These are phyloP conservation scores for Pteronotus mesoamericanus DNA, from an alignment of 2,797 vertebrate species.

Conservation along the genomic window DNA sequence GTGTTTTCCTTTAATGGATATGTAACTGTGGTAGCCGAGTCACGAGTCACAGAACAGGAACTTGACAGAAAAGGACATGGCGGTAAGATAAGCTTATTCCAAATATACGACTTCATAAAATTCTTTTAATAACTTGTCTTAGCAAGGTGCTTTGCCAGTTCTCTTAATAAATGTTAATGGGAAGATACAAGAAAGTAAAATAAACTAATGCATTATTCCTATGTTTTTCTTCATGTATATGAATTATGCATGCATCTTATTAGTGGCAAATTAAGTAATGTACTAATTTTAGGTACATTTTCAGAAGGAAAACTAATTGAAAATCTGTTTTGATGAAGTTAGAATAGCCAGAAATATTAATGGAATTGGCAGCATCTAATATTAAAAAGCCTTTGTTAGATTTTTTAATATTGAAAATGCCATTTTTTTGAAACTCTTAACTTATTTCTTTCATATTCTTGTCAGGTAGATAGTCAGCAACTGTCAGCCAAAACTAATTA, in stretches of 20 bases:
- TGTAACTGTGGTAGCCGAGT: conserved; percentile 70
- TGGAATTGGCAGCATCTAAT: conserved; percentile 1
- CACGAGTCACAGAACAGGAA: conserved; percentile 71
- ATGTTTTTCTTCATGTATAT: conserved; percentile 59
- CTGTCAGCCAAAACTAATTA: conserved; percentile 50
- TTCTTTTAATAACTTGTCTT: conserved; percentile 60
- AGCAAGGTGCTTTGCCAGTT: conserved; percentile 37
- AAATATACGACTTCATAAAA: conserved; percentile 60
- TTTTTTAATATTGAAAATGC: conserved; percentile 13
- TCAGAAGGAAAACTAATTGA: conserved; percentile 43
- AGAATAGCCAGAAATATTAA: conserved; percentile 56
- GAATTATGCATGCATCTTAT: conserved; percentile 72
- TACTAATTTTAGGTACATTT: conserved; percentile 56
- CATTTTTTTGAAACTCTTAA: conserved; percentile 56
- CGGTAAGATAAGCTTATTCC: conserved; percentile 81
- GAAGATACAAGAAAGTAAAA: conserved; percentile 70
- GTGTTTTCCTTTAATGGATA: conserved; percentile 72
- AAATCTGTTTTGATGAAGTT: conserved; percentile 53
- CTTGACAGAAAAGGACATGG: conserved; percentile 73
- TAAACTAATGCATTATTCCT: conserved; percentile 56
- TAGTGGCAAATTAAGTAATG: conserved; percentile 57
- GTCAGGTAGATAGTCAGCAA: conserved; percentile 47
- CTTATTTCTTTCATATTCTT: conserved; percentile 45
- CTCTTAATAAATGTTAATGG: conserved; percentile 68
- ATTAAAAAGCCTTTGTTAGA: conserved; percentile 12